Conservation (phyloP, 2,888 invertebrate genomes). For the Leptopilina myrica region DNA sequence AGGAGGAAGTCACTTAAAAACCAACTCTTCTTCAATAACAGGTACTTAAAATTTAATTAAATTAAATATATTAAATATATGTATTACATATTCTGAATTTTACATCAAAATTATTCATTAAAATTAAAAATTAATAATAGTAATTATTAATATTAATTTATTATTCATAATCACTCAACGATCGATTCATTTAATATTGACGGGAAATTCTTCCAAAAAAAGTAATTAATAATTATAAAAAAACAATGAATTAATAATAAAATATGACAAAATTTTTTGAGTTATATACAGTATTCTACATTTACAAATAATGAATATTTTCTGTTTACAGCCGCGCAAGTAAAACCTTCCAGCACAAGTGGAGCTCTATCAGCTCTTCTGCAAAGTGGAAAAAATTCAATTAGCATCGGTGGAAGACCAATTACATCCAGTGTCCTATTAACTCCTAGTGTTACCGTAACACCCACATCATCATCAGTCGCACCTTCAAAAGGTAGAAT, state of each 20-base stretch:
- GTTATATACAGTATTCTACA: too few relatives aligned
- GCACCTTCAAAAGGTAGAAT: conserved; percentile 71
- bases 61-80: too few relatives aligned
- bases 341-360: conserved; percentile 52
- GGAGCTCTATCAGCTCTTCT: conserved; percentile 63
- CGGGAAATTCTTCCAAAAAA: too few relatives aligned
- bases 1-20: conserved; percentile 13
- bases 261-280: too few relatives aligned
- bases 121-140: too few relatives aligned
- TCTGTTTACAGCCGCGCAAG: conserved; percentile 51
- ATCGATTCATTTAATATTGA: too few relatives aligned
- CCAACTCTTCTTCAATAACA: not conserved
- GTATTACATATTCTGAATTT: too few relatives aligned
- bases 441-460: conserved; percentile 61
- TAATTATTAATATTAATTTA: too few relatives aligned
- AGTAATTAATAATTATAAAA: too few relatives aligned
- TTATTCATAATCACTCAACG: too few relatives aligned
- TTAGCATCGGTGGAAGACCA: conserved; percentile 57
- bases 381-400: conserved; percentile 64
- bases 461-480: conserved; percentile 56
- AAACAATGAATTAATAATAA: too few relatives aligned
- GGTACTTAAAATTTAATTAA: conserved; percentile 7
- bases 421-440: conserved; percentile 66
- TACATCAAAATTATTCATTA: too few relatives aligned
- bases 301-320: not conserved